A percentile compares a stretch with the other conserved stretches of the same genome.
Evolutionary conservation across 2,888 invertebrate genomes (phyloP).

Genomic region (Melanostoma mellinum): DNA sequence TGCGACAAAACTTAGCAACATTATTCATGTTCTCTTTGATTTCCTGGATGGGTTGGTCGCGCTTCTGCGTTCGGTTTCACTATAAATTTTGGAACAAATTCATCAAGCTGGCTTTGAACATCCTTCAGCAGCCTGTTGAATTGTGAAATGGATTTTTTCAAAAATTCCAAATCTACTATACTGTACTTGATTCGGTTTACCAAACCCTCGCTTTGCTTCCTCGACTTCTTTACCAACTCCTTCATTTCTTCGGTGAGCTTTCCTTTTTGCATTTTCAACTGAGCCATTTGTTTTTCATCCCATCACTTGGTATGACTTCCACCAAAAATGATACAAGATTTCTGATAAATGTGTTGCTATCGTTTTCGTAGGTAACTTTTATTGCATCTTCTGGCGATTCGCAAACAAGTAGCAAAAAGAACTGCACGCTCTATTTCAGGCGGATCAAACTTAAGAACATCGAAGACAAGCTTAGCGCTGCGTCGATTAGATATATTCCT

Average conservation of each 20-base stretch:
- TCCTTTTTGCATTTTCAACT: slow-evolving; percentile 94
- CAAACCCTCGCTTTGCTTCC: slow-evolving; percentile 98
- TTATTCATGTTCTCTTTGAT: slow-evolving; percentile 97
- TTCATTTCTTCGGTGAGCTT: slow-evolving; percentile 96
- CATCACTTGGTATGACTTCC: slow-evolving; percentile 97
- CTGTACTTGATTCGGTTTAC: slow-evolving; percentile 97
- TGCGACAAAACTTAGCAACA: slow-evolving; percentile 95
- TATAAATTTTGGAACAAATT: slow-evolving; percentile 85
- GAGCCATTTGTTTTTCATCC: slow-evolving; percentile 99
- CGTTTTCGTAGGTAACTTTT: slow-evolving; percentile 96
- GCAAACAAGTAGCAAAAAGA: slow-evolving; percentile 99
- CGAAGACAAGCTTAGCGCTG: slow-evolving; percentile 97
- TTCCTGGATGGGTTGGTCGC: slow-evolving; percentile 93
- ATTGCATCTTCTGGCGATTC: slow-evolving; percentile 99
- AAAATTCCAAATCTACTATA: slow-evolving; percentile 93
- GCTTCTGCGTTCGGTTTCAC: slow-evolving; percentile 87
- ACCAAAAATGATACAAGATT: slow-evolving; percentile 99
- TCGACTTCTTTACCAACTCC: slow-evolving; percentile 96
- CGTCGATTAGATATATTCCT: slow-evolving; percentile 96
- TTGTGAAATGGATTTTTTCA: slow-evolving; percentile 85
- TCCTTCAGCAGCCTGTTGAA: slow-evolving; percentile 80
- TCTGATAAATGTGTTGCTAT: slow-evolving; percentile 94
- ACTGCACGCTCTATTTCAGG: slow-evolving; percentile 97
- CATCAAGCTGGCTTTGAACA: slow-evolving; percentile 80
- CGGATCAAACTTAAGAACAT: slow-evolving; percentile 97